phyloP scores from a whole-genome alignment of 1,140 invertebrate species.

The Scaptomyza hsui region DNA sequence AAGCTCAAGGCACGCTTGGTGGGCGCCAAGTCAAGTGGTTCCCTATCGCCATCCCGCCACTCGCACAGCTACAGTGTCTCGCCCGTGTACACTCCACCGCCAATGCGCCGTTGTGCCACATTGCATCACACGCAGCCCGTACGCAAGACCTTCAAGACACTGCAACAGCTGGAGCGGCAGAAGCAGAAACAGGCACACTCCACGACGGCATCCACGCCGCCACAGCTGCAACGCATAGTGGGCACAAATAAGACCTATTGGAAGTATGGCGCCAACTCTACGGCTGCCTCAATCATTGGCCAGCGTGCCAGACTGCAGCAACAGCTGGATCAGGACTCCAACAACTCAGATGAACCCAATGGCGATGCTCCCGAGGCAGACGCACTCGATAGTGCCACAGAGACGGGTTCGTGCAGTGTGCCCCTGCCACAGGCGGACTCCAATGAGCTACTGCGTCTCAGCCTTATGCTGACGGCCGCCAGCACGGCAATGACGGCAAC shows the following conservation, averaged over 20 bases:
- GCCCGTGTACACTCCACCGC: constrained; percentile 76
- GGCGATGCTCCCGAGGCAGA: constrained; percentile 52
- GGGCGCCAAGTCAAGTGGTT: constrained; percentile 65
- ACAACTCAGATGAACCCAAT: constrained; percentile 60
- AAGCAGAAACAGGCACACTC: constrained; percentile 52
- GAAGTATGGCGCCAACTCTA: constrained; percentile 79
- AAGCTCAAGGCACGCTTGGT: constrained; percentile 69
- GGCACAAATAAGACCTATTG: constrained; percentile 77
- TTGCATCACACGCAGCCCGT: constrained; percentile 73
- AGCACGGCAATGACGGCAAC: constrained; percentile 66
- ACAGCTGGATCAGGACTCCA: constrained; percentile 62
- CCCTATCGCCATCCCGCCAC: constrained; percentile 63
- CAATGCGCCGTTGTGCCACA: constrained; percentile 74
- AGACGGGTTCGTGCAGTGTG: constrained; percentile 77
- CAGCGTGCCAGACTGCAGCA: constrained; percentile 60
- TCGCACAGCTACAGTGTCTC: constrained; percentile 75
- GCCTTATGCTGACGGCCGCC: constrained; percentile 75
- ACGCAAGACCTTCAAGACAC: constrained; percentile 72
- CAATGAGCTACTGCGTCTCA: constrained; percentile 75
- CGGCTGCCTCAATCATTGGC: constrained; percentile 74
- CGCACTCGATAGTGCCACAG: constrained; percentile 52
- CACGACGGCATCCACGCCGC: neutral
- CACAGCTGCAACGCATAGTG: constrained; percentile 61
- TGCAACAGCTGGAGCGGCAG: constrained; percentile 71
- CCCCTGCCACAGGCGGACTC: constrained; percentile 71